Conservation (phyloP, 2,888 invertebrate genomes). For the Cephus rjabovi region DNA sequence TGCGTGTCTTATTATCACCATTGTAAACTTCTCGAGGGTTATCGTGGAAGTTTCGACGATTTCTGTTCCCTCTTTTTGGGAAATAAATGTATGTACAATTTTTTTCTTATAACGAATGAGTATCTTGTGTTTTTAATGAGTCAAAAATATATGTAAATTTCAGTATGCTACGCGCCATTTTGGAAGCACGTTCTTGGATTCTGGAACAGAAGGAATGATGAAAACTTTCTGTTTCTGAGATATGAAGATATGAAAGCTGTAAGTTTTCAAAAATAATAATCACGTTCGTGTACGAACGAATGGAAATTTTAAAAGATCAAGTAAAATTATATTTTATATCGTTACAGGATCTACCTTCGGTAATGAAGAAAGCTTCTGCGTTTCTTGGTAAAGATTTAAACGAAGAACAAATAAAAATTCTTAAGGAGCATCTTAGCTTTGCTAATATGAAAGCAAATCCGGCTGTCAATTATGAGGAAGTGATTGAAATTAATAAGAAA, state of each 20-base stretch:
- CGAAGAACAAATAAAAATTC: constrained; percentile 54
- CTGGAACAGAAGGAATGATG: constrained; percentile 40
- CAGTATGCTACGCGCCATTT: constrained; percentile 48
- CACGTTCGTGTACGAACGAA: background rate
- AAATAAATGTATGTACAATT: constrained; percentile 67
- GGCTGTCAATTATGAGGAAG: constrained; percentile 70
- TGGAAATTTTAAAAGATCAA: background rate
- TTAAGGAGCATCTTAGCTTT: constrained; percentile 69
- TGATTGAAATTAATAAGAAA: constrained; percentile 57
- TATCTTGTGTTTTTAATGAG: constrained; percentile 13
- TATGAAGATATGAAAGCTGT: constrained; percentile 58
- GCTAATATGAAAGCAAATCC: constrained; percentile 72
- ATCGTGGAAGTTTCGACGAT: constrained; percentile 69
- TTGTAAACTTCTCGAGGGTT: constrained; percentile 71
- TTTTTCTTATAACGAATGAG: background rate
- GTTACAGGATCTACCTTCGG: constrained; percentile 64
- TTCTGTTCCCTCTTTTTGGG: constrained; percentile 74
- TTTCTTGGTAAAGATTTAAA: constrained; percentile 63
- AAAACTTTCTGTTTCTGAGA: constrained; percentile 47
- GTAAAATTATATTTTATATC: background rate
- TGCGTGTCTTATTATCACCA: constrained; percentile 79
- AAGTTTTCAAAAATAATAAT: constrained; percentile 24
- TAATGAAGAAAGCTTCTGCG: constrained; percentile 62
- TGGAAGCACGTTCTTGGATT: constrained; percentile 51
- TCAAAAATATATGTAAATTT: background rate